Evolutionary conservation across 1,140 invertebrate species (phyloP).

Genomic region (Scylla paramamosain): DNA sequence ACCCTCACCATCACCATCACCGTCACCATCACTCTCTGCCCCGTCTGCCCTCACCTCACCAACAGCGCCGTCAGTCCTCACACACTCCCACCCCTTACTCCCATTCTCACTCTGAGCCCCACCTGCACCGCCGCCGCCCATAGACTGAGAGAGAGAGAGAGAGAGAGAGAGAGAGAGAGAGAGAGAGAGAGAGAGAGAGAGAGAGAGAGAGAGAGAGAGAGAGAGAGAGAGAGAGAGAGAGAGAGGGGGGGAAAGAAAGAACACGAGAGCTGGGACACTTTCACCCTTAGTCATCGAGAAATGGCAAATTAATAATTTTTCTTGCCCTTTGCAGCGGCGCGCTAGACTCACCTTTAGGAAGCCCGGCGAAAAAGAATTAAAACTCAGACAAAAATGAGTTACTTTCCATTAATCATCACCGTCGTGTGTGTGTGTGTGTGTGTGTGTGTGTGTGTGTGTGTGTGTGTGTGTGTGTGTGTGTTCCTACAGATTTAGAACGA

Average conservation of each 20-base stretch:
- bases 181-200: not conserved
- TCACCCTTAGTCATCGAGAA: not conserved
- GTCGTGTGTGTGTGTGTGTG: constrained; percentile 45
- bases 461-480: constrained; percentile 27
- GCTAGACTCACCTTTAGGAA: not conserved
- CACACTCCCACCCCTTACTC: too few species aligned
- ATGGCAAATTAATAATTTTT: not conserved
- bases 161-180: not conserved
- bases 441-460: constrained; percentile 43
- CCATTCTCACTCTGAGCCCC: not conserved
- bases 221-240: constrained; percentile 17
- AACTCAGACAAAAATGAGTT: not conserved
- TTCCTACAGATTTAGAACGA: not conserved
- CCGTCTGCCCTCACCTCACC: too few species aligned
- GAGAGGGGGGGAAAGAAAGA: too few species aligned
- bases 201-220: constrained; percentile 3
- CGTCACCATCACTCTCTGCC: too few species aligned
- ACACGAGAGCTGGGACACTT: not conserved
- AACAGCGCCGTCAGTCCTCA: too few species aligned
- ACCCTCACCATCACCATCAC: too few species aligned
- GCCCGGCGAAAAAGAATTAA: not conserved
- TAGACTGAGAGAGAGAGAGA: not conserved
- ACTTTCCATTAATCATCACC: not conserved
- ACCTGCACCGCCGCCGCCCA: not conserved
- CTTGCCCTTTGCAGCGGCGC: not conserved